These are phyloP conservation scores for Phyllotreta striolata DNA, from an alignment of 2,888 invertebrate species.

Conservation along the genomic window DNA sequence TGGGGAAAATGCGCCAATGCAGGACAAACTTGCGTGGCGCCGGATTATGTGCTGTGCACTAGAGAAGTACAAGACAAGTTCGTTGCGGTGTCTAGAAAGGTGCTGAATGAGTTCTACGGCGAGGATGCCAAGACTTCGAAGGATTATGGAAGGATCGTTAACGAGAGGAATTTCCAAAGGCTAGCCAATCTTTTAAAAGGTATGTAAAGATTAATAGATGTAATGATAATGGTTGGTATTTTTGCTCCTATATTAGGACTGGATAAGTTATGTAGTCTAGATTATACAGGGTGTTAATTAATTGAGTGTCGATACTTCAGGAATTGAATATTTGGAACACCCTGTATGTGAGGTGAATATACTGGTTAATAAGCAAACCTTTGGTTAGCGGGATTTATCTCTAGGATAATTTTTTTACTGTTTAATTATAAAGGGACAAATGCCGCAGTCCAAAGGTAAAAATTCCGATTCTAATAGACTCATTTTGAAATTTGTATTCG, in stretches of 20 bases:
- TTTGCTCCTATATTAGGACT: background rate
- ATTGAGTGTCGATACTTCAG: no score
- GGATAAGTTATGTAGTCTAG: no score
- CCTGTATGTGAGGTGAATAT: no score
- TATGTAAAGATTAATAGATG: slow-evolving; percentile 18
- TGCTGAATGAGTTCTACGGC: slow-evolving; percentile 84
- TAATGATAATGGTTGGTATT: background rate
- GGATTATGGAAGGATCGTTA: slow-evolving; percentile 87
- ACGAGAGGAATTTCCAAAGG: slow-evolving; percentile 83
- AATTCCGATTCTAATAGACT: no score
- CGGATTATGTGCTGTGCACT: slow-evolving; percentile 90
- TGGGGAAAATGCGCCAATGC: slow-evolving; percentile 96
- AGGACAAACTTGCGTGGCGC: slow-evolving; percentile 96
- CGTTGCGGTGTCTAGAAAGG: slow-evolving; percentile 61
- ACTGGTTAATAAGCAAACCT: no score
- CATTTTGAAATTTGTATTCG: background rate
- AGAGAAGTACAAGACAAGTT: slow-evolving; percentile 74
- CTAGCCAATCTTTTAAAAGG: slow-evolving; percentile 72
- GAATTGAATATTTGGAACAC: no score
- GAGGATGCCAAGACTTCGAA: slow-evolving; percentile 79
- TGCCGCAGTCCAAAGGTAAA: no score
- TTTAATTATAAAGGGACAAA: no score
- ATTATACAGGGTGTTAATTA: background rate
- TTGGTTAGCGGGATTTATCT: no score
- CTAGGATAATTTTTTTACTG: background rate